phyloP scores from a whole-genome alignment of 2,888 invertebrate species.

The Apotomis turbidana region DNA sequence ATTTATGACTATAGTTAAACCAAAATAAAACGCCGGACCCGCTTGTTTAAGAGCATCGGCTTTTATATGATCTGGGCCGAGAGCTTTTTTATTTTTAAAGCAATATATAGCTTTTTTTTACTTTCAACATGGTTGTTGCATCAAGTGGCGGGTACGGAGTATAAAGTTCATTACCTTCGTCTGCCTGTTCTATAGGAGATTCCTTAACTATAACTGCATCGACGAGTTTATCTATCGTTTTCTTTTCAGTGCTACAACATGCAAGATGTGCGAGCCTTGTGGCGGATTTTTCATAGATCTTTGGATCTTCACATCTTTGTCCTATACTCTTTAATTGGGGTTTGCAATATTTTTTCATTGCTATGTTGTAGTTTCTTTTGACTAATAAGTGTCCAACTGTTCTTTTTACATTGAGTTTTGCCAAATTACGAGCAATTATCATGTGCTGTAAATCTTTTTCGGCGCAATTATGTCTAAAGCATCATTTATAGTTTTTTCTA shows the following conservation, averaged over 20 bases:
- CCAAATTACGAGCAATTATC: neutral
- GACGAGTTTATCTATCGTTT: too few species aligned
- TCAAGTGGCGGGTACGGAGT: neutral
- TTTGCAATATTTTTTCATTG: too few species aligned
- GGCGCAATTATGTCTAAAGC: too few species aligned
- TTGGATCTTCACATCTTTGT: neutral
- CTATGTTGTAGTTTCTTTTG: slow-evolving; percentile 4
- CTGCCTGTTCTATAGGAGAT: too few species aligned
- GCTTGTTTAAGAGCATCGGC: neutral
- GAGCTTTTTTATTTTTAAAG: slow-evolving; percentile 3
- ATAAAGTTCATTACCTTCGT: neutral
- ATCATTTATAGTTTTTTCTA: too few species aligned
- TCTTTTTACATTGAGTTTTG: slow-evolving; percentile 5
- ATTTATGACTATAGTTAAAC: too few species aligned
- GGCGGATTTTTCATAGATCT: too few species aligned
- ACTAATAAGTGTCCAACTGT: neutral
- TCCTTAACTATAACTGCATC: too few species aligned
- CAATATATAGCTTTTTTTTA: neutral
- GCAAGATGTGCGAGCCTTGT: too few species aligned
- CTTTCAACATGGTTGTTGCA: neutral
- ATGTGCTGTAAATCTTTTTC: neutral
- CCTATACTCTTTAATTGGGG: neutral
- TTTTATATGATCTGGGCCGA: neutral
- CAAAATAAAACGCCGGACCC: too few species aligned
- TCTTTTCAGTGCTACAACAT: too few species aligned